Percentiles rank a stretch among this genome's conserved stretches.
These are phyloP conservation scores for Subacronicta megacephala DNA, from an alignment of 2,888 invertebrate species.

Conservation along the genomic window DNA sequence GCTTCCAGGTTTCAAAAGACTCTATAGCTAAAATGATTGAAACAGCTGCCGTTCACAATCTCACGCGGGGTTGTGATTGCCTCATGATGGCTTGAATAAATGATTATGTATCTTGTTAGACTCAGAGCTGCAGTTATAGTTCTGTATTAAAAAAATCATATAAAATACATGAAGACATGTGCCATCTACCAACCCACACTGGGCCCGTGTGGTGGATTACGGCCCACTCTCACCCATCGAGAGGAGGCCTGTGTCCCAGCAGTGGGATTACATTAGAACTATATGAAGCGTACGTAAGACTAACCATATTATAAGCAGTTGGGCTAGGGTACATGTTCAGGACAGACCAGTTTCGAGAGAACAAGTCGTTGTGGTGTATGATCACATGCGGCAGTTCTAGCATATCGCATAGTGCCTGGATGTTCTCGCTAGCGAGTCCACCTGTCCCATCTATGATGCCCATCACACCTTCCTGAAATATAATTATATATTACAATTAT, in stretches of 20 bases:
- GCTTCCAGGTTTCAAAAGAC: neutral
- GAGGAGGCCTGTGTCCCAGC: too few relatives aligned
- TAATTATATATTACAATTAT: neutral
- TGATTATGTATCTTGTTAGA: neutral
- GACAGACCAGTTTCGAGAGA: conserved; percentile 82
- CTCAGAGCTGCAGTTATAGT: neutral
- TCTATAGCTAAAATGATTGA: neutral
- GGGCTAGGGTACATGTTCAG: conserved; percentile 93
- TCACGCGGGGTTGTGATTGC: neutral
- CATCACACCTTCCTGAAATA: conserved; percentile 91
- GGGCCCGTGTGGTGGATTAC: too few relatives aligned
- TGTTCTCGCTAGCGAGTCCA: conserved; percentile 92
- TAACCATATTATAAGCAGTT: conserved; percentile 76
- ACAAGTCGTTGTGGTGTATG: conserved; percentile 92
- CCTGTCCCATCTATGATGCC: conserved; percentile 96
- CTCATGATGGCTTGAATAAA: neutral
- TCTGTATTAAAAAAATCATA: too few relatives aligned
- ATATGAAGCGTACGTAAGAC: conserved; percentile 18
- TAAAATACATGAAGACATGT: too few relatives aligned
- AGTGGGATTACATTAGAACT: too few relatives aligned
- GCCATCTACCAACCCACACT: too few relatives aligned
- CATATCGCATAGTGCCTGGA: conserved; percentile 95
- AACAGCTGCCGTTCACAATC: neutral
- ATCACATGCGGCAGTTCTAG: conserved; percentile 96
- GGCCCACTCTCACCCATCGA: too few relatives aligned